Evolutionary conservation across 2,113 vertebrate species (phyloP).

Genomic region (Chelonoidis abingdonii): DNA sequence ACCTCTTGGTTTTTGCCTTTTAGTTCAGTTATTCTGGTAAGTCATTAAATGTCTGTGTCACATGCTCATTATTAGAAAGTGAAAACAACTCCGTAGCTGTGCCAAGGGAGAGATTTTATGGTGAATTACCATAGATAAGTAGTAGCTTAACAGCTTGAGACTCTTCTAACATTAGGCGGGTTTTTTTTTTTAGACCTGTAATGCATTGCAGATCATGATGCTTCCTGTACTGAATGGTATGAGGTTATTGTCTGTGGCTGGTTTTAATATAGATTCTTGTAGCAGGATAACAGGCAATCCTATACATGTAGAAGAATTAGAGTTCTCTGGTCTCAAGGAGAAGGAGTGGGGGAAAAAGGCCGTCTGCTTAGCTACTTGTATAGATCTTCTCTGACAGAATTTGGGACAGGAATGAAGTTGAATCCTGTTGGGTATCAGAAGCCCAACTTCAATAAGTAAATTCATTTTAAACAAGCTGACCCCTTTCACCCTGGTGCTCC

Average conservation of each 20-base stretch:
- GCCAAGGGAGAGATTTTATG: constrained; percentile 63
- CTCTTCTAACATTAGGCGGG: constrained; percentile 42
- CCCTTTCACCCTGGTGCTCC: background rate
- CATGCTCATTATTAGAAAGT: constrained; percentile 66
- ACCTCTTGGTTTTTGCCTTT: constrained; percentile 65
- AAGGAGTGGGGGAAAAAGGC: background rate
- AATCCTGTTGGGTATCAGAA: background rate
- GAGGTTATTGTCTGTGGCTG: constrained; percentile 47
- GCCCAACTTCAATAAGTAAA: accelerated
- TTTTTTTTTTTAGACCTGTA: constrained; percentile 42
- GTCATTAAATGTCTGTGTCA: constrained; percentile 75
- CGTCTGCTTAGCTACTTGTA: background rate
- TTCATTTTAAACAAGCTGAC: background rate
- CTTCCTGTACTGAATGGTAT: constrained; percentile 41
- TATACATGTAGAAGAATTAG: constrained; percentile 11
- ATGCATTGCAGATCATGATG: constrained; percentile 32
- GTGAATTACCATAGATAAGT: constrained; percentile 63
- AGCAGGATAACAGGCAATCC: constrained; percentile 1
- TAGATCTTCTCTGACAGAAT: background rate
- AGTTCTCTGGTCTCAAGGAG: background rate
- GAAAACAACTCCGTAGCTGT: constrained; percentile 51
- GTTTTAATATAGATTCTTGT: constrained; percentile 31
- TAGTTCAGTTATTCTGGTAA: constrained; percentile 72
- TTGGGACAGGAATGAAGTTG: accelerated
- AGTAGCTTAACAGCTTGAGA: constrained; percentile 60